A percentile compares a stretch with the other conserved stretches of the same genome.
These are phyloP conservation scores for Rhipidura dahli DNA, from an alignment of 2,113 vertebrate species.

Conservation along the genomic window DNA sequence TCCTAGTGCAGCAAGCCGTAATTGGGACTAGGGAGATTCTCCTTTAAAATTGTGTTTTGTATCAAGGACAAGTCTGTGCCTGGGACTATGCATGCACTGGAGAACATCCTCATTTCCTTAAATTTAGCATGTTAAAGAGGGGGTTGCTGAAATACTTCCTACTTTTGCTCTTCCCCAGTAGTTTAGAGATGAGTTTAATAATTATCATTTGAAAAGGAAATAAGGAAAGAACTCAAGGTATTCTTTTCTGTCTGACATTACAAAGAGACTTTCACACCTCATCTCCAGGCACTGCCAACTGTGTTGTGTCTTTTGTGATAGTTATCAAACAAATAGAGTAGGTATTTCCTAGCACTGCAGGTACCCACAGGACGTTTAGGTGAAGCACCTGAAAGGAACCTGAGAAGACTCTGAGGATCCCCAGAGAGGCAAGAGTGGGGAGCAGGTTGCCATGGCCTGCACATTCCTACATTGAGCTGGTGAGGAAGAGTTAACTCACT, in stretches of 20 bases:
- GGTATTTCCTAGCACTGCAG: neutral
- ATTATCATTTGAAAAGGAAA: neutral
- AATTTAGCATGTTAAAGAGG: neutral
- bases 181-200: neutral
- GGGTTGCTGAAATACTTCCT: neutral
- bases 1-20: neutral
- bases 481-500: slow-evolving; percentile 12
- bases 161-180: neutral
- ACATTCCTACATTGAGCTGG: neutral
- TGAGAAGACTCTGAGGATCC: neutral
- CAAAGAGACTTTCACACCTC: neutral
- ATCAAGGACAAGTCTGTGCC: neutral
- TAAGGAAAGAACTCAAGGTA: neutral
- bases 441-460: neutral
- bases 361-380: fast-evolving
- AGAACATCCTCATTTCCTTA: neutral
- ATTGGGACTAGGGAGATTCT: neutral
- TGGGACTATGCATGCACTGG: neutral
- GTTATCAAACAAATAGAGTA: neutral
- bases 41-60: neutral
- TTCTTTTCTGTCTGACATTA: neutral
- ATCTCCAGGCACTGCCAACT: neutral
- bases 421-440: neutral
- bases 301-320: neutral
- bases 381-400: neutral